Evolutionary conservation across 1,140 invertebrate genomes (phyloP).

Genomic region (Euwallacea similis): DNA sequence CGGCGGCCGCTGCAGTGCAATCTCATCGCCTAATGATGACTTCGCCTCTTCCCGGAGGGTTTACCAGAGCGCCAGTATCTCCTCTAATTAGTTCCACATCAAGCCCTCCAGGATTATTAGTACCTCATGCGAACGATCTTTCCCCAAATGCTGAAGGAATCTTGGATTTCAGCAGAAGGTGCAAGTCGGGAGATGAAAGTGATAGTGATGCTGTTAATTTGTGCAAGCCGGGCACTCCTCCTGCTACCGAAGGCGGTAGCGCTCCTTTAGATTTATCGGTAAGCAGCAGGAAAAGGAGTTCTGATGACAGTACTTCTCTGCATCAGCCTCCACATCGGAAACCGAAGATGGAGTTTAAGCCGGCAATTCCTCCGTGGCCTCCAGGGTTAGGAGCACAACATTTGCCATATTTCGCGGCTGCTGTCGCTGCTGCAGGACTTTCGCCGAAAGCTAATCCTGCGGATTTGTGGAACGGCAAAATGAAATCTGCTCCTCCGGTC

Average conservation of each 20-base stretch:
- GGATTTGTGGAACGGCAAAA: conserved; percentile 78
- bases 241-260: conserved; percentile 64
- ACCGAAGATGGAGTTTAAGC: conserved; percentile 63
- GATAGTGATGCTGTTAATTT: conserved; percentile 68
- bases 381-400: conserved; percentile 74
- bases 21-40: conserved; percentile 75
- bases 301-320: conserved; percentile 60
- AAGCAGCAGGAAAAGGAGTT: conserved; percentile 69
- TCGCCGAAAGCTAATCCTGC: conserved; percentile 67
- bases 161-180: conserved; percentile 75
- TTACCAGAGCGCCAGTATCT: conserved; percentile 58
- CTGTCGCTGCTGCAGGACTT: conserved; percentile 71
- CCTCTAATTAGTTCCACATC: conserved; percentile 64
- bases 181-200: conserved; percentile 53
- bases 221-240: conserved; percentile 61
- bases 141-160: conserved; percentile 61
- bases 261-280: conserved; percentile 80
- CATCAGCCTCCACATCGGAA: conserved; percentile 66
- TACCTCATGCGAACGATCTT: conserved; percentile 54
- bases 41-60: conserved; percentile 67
- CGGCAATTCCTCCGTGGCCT: conserved; percentile 72
- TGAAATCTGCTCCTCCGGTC: conserved; percentile 66
- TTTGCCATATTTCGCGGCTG: conserved; percentile 78
- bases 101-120: conserved; percentile 56
- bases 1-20: conserved; percentile 65